These are phyloP conservation scores for Poecile montanus DNA, from an alignment of 2,797 vertebrate species.

Conservation along the genomic window DNA sequence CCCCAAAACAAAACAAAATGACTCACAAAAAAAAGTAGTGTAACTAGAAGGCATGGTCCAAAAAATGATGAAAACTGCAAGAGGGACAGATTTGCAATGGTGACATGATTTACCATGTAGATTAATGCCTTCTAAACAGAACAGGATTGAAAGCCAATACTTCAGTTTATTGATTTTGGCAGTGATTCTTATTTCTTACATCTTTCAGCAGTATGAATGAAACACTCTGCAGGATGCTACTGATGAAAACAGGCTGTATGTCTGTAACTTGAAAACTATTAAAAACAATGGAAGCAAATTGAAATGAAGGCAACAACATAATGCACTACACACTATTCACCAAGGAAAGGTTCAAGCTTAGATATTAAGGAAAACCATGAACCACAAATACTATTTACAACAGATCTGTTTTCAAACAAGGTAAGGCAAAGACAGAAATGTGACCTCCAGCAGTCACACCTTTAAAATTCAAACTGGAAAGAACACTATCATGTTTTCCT, in stretches of 20 bases:
- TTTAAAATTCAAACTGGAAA: not conserved
- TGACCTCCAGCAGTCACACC: not conserved
- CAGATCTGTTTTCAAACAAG: not conserved
- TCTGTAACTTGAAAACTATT: slow-evolving; percentile 49
- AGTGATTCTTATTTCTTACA: slow-evolving; percentile 47
- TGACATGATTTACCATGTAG: slow-evolving; percentile 43
- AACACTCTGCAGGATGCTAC: slow-evolving; percentile 14
- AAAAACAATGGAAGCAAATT: slow-evolving; percentile 18
- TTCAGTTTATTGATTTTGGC: slow-evolving; percentile 58
- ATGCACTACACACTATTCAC: not conserved
- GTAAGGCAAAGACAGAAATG: not conserved
- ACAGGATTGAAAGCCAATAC: slow-evolving; percentile 62
- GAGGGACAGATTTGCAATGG: slow-evolving; percentile 41
- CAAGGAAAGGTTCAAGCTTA: not conserved
- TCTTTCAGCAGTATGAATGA: slow-evolving; percentile 51
- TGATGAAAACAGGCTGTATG: slow-evolving; percentile 48
- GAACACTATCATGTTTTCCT: not conserved
- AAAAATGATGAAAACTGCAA: slow-evolving; percentile 60
- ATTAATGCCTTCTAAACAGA: slow-evolving; percentile 55
- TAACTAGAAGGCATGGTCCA: slow-evolving; percentile 4
- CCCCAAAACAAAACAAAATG: not conserved
- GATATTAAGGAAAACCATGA: not conserved
- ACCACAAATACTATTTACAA: not conserved
- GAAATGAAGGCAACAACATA: not conserved
- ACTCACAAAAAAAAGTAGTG: not conserved